Evolutionary conservation across 2,113 vertebrate genomes (phyloP).

Genomic region (Galeopterus variegatus): DNA sequence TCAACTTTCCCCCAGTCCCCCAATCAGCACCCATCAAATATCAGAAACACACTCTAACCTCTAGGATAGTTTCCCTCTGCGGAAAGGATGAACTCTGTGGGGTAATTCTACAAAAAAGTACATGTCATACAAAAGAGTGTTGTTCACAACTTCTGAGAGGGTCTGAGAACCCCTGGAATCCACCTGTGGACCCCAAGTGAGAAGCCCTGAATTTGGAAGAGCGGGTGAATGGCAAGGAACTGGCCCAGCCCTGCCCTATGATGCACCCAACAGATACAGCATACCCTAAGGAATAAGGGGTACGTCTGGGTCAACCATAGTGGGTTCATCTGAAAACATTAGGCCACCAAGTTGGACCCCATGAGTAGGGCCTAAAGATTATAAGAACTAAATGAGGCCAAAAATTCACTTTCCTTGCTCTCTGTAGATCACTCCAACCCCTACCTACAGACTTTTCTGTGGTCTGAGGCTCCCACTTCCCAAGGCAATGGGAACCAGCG

Average conservation of each 20-base stretch:
- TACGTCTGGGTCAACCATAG: neutral
- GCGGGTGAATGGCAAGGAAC: neutral
- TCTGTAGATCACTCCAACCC: neutral
- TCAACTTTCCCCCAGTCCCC: no score
- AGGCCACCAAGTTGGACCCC: neutral
- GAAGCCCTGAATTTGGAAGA: neutral
- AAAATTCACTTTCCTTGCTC: neutral
- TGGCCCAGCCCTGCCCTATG: no score
- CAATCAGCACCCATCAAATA: neutral
- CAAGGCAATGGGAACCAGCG: neutral
- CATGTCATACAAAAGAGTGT: no score
- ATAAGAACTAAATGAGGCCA: neutral
- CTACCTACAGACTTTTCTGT: neutral
- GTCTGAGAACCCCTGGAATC: neutral
- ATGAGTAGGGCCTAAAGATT: neutral
- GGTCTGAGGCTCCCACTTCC: neutral
- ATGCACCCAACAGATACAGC: rapidly evolving
- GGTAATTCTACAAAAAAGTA: neutral
- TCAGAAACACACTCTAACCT: neutral
- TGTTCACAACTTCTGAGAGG: neutral
- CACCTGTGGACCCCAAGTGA: neutral
- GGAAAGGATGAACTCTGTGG: neutral
- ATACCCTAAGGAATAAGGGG: neutral
- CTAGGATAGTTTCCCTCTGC: neutral
- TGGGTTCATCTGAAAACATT: neutral